Conservation (phyloP, 92 coral and sea anemone species). For the Bergia puertoricense region DNA sequence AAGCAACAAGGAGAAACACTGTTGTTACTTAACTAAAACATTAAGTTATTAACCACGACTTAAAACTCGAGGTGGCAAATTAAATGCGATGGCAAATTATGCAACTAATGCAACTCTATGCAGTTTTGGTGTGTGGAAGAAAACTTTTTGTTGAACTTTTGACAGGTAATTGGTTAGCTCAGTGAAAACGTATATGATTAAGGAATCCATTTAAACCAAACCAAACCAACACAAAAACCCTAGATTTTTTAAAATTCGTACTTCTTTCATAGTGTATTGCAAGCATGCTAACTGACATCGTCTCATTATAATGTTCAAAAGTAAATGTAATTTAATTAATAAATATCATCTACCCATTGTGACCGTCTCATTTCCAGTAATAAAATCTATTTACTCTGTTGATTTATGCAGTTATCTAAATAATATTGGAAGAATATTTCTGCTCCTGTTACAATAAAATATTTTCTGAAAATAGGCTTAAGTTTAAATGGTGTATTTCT, state of each 20-base stretch:
- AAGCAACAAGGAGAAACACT: no score
- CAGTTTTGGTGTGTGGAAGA: background rate
- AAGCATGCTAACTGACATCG: background rate
- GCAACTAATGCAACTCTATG: no score
- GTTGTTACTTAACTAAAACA: background rate
- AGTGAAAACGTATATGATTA: background rate
- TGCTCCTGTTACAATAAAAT: slow-evolving; percentile 17
- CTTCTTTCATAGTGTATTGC: background rate
- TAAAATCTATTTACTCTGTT: background rate
- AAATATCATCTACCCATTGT: background rate
- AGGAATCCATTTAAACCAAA: background rate
- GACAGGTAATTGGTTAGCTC: background rate
- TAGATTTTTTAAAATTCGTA: background rate
- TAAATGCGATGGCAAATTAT: background rate
- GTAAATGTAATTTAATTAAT: background rate
- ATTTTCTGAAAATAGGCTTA: background rate
- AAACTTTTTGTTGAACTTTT: no score
- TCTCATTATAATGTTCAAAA: background rate
- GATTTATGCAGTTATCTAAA: background rate
- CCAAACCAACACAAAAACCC: background rate
- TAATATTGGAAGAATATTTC: background rate
- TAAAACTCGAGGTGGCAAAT: background rate
- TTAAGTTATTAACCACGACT: background rate
- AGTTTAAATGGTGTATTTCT: background rate
- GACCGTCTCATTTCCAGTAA: background rate